Percentiles rank a stretch among this genome's conserved stretches.
Evolutionary conservation across 2,888 invertebrate genomes (phyloP).

Genomic region (Lottia scabra): DNA sequence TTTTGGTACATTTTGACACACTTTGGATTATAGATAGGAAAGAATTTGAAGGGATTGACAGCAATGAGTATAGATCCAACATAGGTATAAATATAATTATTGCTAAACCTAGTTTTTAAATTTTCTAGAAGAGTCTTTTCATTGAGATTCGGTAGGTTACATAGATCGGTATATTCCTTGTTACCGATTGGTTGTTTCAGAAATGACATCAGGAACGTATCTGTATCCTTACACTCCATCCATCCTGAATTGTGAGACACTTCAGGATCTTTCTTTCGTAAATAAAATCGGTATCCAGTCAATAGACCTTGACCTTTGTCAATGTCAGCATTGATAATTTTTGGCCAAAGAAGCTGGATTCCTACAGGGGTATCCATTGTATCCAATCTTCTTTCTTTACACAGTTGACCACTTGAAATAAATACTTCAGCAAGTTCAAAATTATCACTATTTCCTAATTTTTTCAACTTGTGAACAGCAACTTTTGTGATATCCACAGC

Average conservation of each 20-base stretch:
- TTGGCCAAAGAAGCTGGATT: conserved; percentile 72
- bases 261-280: conserved; percentile 81
- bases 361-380: conserved; percentile 74
- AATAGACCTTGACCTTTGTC: conserved; percentile 41
- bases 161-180: conserved; percentile 94
- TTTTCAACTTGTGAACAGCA: conserved; percentile 51
- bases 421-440: conserved; percentile 78
- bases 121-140: conserved; percentile 93
- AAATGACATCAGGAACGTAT: conserved; percentile 92
- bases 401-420: conserved; percentile 87
- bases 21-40: conserved; percentile 97
- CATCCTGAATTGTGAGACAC: conserved; percentile 70
- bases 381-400: conserved; percentile 90
- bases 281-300: conserved; percentile 79
- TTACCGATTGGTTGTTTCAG: conserved; percentile 88
- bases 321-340: conserved; percentile 43
- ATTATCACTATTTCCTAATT: conserved; percentile 38
- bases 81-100: conserved; percentile 95
- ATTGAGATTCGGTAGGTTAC: conserved; percentile 94
- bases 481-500: conserved; percentile 74
- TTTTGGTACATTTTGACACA: conserved; percentile 96
- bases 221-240: conserved; percentile 79
- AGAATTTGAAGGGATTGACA: conserved; percentile 88
- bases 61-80: conserved; percentile 96
- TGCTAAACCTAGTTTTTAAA: conserved; percentile 84